Percentiles rank a stretch among this genome's conserved stretches.
Evolutionary conservation across 2,888 invertebrate species (phyloP).

Genomic region (Tupiocoris notatus): DNA sequence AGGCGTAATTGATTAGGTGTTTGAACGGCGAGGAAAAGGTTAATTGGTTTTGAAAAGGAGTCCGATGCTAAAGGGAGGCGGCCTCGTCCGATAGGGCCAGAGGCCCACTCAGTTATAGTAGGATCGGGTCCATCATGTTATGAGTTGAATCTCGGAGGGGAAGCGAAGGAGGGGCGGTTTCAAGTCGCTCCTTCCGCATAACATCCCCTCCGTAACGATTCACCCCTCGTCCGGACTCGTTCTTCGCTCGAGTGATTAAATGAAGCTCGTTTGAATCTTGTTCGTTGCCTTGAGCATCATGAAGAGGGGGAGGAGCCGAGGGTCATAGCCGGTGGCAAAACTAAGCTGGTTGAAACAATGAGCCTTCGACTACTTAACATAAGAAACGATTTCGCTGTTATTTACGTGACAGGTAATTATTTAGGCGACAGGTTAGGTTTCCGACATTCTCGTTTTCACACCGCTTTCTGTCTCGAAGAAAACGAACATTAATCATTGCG

Average conservation of each 20-base stretch:
- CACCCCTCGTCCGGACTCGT: background rate
- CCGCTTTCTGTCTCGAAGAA: background rate
- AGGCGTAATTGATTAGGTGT: constrained; percentile 27
- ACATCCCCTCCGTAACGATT: no score
- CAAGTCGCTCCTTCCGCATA: no score
- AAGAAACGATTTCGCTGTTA: constrained; percentile 37
- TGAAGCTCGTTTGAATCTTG: background rate
- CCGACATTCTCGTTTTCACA: constrained; percentile 2
- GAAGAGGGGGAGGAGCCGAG: background rate
- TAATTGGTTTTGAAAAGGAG: constrained; percentile 23
- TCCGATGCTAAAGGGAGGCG: background rate
- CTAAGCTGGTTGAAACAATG: background rate
- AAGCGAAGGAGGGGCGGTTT: no score
- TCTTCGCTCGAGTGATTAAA: background rate
- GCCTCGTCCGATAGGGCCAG: background rate
- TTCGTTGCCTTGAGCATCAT: background rate
- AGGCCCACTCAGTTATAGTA: no score
- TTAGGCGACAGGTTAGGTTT: constrained; percentile 25
- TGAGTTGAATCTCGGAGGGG: no score
- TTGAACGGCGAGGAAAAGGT: constrained; percentile 18
- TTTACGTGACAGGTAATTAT: constrained; percentile 40
- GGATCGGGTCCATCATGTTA: no score
- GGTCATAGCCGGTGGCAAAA: background rate
- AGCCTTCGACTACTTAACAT: constrained; percentile 25
- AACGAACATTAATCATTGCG: background rate